Percentiles rank a stretch among this genome's conserved stretches.
Conservation (phyloP, 2,888 invertebrate genomes). For the Anoncus sp. region DNA sequence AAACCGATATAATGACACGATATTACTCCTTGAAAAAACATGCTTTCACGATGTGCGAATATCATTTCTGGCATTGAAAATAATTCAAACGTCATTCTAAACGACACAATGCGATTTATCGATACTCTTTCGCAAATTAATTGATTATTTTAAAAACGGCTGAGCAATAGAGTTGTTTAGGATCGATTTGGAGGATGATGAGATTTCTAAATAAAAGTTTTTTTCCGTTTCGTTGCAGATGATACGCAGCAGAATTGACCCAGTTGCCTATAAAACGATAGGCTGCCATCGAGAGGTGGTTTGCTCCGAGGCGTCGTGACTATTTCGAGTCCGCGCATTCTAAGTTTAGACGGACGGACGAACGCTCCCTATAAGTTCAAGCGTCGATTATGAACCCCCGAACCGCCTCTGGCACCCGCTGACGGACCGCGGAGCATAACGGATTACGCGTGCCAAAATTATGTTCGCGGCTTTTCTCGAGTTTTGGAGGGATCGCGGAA, state of each 20-base stretch:
- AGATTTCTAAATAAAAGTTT: constrained; percentile 6
- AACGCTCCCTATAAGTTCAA: constrained; percentile 82
- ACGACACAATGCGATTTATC: no score
- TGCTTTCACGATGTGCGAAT: no score
- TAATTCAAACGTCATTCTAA: no score
- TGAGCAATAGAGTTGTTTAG: neutral
- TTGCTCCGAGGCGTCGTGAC: constrained; percentile 73
- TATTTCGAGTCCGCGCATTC: constrained; percentile 77
- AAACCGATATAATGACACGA: no score
- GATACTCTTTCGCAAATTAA: neutral
- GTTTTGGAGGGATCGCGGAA: constrained; percentile 57
- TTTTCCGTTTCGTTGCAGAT: constrained; percentile 60
- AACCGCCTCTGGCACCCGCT: constrained; percentile 49
- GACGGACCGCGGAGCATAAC: constrained; percentile 71
- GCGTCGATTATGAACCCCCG: constrained; percentile 77
- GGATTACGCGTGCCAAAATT: constrained; percentile 78
- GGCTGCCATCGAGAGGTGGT: constrained; percentile 64
- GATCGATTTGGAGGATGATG: neutral
- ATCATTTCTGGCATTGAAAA: no score
- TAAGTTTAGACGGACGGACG: constrained; percentile 81
- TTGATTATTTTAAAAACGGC: neutral
- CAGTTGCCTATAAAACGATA: constrained; percentile 80
- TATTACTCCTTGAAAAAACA: no score
- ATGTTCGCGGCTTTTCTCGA: constrained; percentile 67
- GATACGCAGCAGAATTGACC: constrained; percentile 77